Evolutionary conservation across 2,797 vertebrate genomes (phyloP).

Genomic region (Denticeps clupeoides): DNA sequence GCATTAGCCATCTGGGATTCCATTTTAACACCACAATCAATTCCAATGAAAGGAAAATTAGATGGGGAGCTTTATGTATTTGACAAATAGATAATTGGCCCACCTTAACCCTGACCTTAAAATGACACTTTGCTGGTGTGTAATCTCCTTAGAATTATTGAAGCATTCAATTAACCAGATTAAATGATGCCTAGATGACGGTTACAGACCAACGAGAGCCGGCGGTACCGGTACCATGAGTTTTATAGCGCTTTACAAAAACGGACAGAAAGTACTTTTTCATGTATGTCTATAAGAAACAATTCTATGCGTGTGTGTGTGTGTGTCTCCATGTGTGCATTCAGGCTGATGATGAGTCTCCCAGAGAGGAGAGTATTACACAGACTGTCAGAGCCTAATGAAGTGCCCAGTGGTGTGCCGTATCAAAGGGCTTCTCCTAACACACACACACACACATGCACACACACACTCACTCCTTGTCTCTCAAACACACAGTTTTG

Average conservation of each 20-base stretch:
- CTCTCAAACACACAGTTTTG: constrained; percentile 9
- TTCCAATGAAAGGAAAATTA: constrained; percentile 69
- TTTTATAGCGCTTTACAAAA: no score
- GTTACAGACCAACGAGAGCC: constrained; percentile 28
- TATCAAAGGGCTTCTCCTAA: constrained; percentile 22
- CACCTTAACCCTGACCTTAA: constrained; percentile 59
- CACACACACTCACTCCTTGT: constrained; percentile 14
- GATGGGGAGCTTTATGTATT: constrained; percentile 62
- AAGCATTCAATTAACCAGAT: constrained; percentile 65
- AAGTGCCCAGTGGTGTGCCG: constrained; percentile 28
- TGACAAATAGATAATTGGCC: constrained; percentile 71
- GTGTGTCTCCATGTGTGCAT: constrained; percentile 2
- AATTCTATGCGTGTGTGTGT: constrained; percentile 1
- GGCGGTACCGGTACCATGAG: no score
- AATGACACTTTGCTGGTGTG: constrained; percentile 52
- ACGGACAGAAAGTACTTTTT: no score
- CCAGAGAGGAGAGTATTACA: constrained; percentile 23
- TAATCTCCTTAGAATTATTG: constrained; percentile 67
- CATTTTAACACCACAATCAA: constrained; percentile 71
- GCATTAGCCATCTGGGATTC: constrained; percentile 64
- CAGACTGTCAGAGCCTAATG: constrained; percentile 31
- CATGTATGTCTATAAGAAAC: no score
- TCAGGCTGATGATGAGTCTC: constrained; percentile 14
- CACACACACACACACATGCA: constrained; percentile 17
- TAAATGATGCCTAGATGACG: constrained; percentile 51